Conservation (phyloP, 2,113 vertebrate genomes). For the Varanus salvator region DNA sequence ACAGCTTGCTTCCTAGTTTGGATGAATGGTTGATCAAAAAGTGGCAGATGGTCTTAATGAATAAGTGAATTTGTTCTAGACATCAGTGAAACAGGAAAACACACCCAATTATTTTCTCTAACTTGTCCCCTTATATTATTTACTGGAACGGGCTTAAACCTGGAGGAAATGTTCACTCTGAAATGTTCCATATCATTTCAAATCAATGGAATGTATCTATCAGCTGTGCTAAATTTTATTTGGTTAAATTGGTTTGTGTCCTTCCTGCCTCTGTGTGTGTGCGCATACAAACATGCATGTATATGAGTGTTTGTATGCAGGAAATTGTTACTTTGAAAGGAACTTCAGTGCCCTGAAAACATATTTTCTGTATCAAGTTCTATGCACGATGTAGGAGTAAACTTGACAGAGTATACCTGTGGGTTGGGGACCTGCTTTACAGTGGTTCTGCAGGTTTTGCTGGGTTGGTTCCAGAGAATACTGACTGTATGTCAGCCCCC, state of each 20-base stretch:
- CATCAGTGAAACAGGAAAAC: background rate
- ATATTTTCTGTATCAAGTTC: background rate
- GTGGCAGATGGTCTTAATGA: constrained; percentile 16
- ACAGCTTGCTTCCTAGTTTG: constrained; percentile 7
- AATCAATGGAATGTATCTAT: background rate
- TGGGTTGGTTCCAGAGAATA: too few species aligned
- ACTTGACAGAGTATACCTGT: background rate
- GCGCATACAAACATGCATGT: too few species aligned
- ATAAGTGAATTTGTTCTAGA: background rate
- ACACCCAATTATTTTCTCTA: background rate
- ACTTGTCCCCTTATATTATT: background rate
- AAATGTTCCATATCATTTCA: background rate
- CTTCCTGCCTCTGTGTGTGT: background rate
- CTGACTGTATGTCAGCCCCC: too few species aligned
- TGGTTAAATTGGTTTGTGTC: background rate
- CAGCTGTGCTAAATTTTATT: background rate
- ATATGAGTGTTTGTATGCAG: background rate
- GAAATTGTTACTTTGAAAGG: background rate
- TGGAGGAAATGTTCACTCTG: background rate
- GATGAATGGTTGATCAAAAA: background rate
- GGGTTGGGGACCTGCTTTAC: too few species aligned
- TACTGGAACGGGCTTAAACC: background rate
- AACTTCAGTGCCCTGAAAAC: background rate
- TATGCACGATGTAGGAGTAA: too few species aligned
- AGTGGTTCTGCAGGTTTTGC: too few species aligned